Evolutionary conservation across 2,113 vertebrate genomes (phyloP), one percentile per base, ranked within the genome.

Genomic region (Patagioenas fasciata): DNA sequence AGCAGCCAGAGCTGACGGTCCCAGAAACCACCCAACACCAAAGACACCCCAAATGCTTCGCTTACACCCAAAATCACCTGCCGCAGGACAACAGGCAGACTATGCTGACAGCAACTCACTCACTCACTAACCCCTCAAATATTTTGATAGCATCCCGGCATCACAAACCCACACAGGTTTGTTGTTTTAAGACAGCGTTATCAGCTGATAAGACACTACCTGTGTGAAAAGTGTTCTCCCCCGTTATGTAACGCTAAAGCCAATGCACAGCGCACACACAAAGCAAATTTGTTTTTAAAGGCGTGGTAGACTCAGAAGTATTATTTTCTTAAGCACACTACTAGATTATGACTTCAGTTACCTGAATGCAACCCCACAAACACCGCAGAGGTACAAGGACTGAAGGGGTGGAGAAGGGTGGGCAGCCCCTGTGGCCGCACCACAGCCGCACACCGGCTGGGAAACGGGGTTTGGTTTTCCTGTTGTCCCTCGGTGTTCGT

Each of bases 211-310:
- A 84, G 64, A 54, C 36, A 24, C 26, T 15, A 36, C 47, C 88
- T 9, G 26, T 34, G 77, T 67, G 86, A 85, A 13, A 54, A 83
- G 50, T 6, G 31, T 2, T 40, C 13, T 13, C 13, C 10, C 34
- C 48, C 0, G 0, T 77, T 83, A 80, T 0, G 21, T 6, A 92
- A 77, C 0, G 1, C 47, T 69, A 54, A 47, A 23, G 47, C 24
- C 32, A n/a, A 31, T 1, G 3, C 60, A 36, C 29, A 50, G 57
- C 14, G 2, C 51, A 44, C 50, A 66, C 42, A 66, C 3, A 34
- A 56, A 62, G 3, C 16, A 5, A 83, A 89, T 15, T 7, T 10
- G 10, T 6, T 57, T 74, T 48, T 57, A 32, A 86, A 57, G 14
- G 44, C 14, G n/a, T 0, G 2, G 47, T 2, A 28, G 0, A 18